Conservation (phyloP, 30 jellyfish, hydroid and myxozoan genomes). For the Hydractinia echinata region DNA sequence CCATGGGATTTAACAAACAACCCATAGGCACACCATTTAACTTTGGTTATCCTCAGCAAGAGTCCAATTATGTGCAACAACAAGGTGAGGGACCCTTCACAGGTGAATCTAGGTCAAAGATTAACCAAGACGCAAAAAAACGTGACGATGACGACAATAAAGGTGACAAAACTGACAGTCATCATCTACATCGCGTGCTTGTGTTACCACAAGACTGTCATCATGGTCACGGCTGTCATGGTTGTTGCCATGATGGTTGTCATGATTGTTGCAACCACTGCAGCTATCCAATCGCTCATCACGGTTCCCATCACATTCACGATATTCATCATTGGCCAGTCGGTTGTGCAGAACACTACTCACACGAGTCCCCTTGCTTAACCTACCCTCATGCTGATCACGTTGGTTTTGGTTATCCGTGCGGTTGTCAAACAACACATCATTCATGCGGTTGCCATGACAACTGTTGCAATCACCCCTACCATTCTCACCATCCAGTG, state of each 20-base stretch:
- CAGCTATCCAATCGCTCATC: background rate
- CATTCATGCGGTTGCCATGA: background rate
- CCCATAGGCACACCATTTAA: background rate
- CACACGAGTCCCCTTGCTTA: constrained; percentile 22
- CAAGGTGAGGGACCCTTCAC: background rate
- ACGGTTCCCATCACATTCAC: background rate
- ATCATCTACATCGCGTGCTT: constrained; percentile 9
- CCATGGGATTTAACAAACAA: background rate
- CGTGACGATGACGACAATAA: background rate
- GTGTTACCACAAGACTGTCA: constrained; percentile 3
- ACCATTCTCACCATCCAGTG: constrained; percentile 13
- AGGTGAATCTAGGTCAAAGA: constrained; percentile 2
- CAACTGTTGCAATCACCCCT: background rate
- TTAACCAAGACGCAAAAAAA: background rate
- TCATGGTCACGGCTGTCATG: constrained; percentile 5
- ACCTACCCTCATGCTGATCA: constrained; percentile 8
- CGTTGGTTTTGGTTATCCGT: background rate
- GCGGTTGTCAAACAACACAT: background rate
- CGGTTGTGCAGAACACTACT: constrained; percentile 18
- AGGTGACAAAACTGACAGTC: background rate
- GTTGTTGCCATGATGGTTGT: background rate
- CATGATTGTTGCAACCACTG: background rate
- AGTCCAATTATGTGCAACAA: background rate
- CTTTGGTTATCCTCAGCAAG: background rate
- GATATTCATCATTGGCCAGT: constrained; percentile 25